Evolutionary conservation across 1,140 invertebrate species (phyloP).

Genomic region (Lithobius niger): DNA sequence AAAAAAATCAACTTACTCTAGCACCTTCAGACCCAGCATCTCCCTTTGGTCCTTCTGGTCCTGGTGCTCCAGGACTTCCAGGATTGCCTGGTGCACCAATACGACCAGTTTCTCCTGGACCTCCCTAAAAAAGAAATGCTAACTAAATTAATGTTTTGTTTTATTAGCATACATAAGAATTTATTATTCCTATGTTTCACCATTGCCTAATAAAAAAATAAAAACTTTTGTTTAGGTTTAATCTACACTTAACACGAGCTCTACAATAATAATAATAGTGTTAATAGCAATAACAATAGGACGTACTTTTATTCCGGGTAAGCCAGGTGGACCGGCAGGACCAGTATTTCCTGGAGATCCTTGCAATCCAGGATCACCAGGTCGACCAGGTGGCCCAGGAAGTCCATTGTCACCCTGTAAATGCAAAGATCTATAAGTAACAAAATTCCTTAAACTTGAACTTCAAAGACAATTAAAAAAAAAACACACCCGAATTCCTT

Average conservation of each 20-base stretch:
- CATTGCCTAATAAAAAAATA: too few relatives aligned
- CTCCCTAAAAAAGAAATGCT: slow-evolving; percentile 16
- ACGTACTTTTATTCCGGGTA: slow-evolving; percentile 58
- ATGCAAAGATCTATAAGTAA: slow-evolving; percentile 13
- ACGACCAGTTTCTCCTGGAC: slow-evolving; percentile 53
- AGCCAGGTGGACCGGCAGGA: slow-evolving; percentile 46
- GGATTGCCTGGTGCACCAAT: slow-evolving; percentile 50
- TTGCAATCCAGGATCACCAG: slow-evolving; percentile 24
- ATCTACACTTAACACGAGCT: too few relatives aligned
- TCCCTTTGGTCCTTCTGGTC: slow-evolving; percentile 52
- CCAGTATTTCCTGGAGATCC: slow-evolving; percentile 37
- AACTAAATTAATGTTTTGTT: not conserved
- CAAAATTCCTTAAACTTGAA: slow-evolving; percentile 6
- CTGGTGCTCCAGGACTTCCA: slow-evolving; percentile 51
- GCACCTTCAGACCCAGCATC: slow-evolving; percentile 52
- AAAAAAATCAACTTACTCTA: slow-evolving; percentile 30
- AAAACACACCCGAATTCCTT: slow-evolving; percentile 44
- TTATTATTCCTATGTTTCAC: too few relatives aligned
- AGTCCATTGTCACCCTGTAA: slow-evolving; percentile 49
- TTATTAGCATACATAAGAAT: too few relatives aligned
- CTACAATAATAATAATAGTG: too few relatives aligned
- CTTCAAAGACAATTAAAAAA: slow-evolving; percentile 7
- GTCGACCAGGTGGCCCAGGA: slow-evolving; percentile 48
- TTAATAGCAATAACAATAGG: too few relatives aligned
- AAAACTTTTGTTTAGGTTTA: too few relatives aligned